phyloP scores from a whole-genome alignment of 2,888 invertebrate genomes.

The Yponomeuta plumbellus region DNA sequence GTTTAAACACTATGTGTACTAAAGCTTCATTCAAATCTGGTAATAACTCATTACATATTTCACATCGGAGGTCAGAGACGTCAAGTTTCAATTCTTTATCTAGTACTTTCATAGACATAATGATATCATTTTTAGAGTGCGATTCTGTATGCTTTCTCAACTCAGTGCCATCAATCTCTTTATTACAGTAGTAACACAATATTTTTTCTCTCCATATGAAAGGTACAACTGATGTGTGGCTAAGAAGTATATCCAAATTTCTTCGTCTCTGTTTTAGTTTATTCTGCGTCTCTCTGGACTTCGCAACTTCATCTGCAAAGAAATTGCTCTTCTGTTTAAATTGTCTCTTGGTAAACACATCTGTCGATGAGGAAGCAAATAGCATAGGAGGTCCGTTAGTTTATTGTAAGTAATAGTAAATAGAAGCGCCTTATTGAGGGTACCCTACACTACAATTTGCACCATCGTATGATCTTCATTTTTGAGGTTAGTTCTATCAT shows the following conservation, averaged over 20 bases:
- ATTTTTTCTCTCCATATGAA: conserved; percentile 62
- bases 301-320: conserved; percentile 50
- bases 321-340: conserved; percentile 60
- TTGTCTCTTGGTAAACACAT: conserved; percentile 63
- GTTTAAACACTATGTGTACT: conserved; percentile 53
- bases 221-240: conserved; percentile 57
- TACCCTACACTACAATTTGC: too few species aligned
- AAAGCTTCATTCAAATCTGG: conserved; percentile 42
- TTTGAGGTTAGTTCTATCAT: too few species aligned
- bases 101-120: conserved; percentile 41
- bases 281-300: conserved; percentile 39
- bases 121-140: conserved; percentile 40
- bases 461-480: too few species aligned
- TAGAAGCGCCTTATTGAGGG: too few species aligned
- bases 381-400: conserved; percentile 25
- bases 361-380: conserved; percentile 27
- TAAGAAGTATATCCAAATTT: conserved; percentile 57
- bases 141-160: conserved; percentile 46
- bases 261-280: conserved; percentile 31
- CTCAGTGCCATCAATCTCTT: conserved; percentile 35
- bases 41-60: conserved; percentile 51
- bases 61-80: conserved; percentile 53
- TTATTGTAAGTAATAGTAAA: too few species aligned
- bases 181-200: conserved; percentile 59
- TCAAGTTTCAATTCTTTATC: conserved; percentile 55